Evolutionary conservation across 2,113 vertebrate genomes (phyloP), one percentile per base, ranked within the genome.

Genomic region (Strix uralensis): DNA sequence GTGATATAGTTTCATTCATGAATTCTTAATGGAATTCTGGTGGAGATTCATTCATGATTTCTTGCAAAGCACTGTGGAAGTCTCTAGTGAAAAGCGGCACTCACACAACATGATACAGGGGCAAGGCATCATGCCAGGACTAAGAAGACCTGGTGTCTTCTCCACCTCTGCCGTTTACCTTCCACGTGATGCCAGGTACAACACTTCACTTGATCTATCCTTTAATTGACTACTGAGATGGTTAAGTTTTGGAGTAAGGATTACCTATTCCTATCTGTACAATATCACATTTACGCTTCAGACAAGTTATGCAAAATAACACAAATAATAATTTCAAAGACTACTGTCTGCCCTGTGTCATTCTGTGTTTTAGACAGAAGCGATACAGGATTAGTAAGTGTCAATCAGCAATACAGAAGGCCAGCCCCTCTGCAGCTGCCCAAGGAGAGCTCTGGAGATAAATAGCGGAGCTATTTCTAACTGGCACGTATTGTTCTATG

Each of bases 391-490:
- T 58, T 57, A 72, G 40, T 72, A 81, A 91, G 42, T 30, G 61
- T 72, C 65, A 13, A 40, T 88, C 74, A 96, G 73, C 90, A 90
- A 75, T 38, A 74, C 0, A n/a, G 71, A 92, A 75, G 61, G 38
- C 83, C 81, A 90, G 70, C 36, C 80, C 47, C 73, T 88, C 66
- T 81, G 80, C 84, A 85, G 80, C 78, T 94, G 87, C 81, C 91
- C 85, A 81, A 66, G 55, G 73, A 89, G 42, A 94, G 71, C 54
- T 92, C 82, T 77, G 69, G 75, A 96, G 94, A 97, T 86, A 93
- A 97, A 96, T 32, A 95, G 92, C 92, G 90, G 72, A 88, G 80
- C 91, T 95, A 85, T 94, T 96, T 97, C 89, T 95, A 96, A 96
- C 86, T 91, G 92, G 94, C 97, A 97, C 59, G 52, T 74, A 95